Evolutionary conservation across 2,113 vertebrate genomes (phyloP), one percentile per base, ranked within the genome.

Genomic region (Peromyscus californicus): DNA sequence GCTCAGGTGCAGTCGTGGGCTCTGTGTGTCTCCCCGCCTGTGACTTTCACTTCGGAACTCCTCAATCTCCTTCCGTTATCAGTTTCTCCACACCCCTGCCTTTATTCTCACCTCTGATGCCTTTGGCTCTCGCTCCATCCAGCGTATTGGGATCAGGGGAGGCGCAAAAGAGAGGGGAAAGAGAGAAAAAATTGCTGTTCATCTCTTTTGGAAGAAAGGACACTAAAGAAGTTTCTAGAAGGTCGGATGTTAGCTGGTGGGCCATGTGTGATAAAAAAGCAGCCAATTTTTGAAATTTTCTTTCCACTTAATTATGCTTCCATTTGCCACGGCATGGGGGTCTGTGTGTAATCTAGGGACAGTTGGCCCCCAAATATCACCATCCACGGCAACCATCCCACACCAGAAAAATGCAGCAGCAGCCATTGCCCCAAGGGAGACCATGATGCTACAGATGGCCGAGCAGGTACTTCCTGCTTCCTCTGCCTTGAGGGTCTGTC

Each of bases 181-280:
- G 13, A 26, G 54, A 54, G 54, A 31, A 33, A 3, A 1, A 24
- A 31, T 16, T 0, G 7, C 0, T 13, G 2, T 13, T 10, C 7
- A 16, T 90, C n/a, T 88, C 63, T 51, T 76, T 59, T n/a, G 29
- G n/a, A 82, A 63, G 74, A 87, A n/a, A 22, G 9, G 31, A 69
- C 4, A 1, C 48, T 31, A 42, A 0, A 1, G 83, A 94, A 88
- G 85, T 78, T 93, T 94, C 90, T 42, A 83, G 87, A 86, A 76
- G 21, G 21, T 83, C 63, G 61, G 19, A 24, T 7, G 36, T 48
- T 74, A 19, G 39, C 74, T 61, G 36, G 33, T 1, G 54, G n/a
- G n/a, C 29, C 48, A 17, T 39, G 63, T 16, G 13, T 0, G 48
- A 11, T 16, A 6, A 72, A 54, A 54, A 8, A 1, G 11, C 4